These are phyloP conservation scores for Listronotus bonariensis DNA, from an alignment of 1,140 invertebrate genomes.

Conservation along the genomic window DNA sequence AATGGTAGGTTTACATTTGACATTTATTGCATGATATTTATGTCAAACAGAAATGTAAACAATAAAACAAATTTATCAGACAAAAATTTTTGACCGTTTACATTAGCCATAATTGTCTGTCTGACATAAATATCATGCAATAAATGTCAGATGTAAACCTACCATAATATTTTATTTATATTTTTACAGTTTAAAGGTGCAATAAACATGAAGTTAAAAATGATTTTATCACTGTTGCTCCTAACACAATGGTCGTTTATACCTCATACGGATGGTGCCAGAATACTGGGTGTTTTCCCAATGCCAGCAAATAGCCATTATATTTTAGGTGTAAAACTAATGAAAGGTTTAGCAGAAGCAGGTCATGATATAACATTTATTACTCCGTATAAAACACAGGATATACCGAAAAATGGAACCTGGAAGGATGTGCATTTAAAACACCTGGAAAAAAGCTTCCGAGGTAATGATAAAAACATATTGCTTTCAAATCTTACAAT, in stretches of 20 bases:
- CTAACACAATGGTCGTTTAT: not conserved
- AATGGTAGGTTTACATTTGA: too few relatives aligned
- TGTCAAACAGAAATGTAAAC: too few relatives aligned
- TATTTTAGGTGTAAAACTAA: constrained; percentile 59
- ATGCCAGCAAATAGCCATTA: constrained; percentile 62
- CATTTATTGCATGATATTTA: too few relatives aligned
- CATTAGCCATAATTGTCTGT: too few relatives aligned
- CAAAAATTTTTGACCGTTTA: too few relatives aligned
- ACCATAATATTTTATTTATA: too few relatives aligned
- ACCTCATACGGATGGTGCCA: constrained; percentile 14
- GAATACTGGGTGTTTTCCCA: constrained; percentile 56
- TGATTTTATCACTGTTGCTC: not conserved
- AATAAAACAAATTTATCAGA: too few relatives aligned
- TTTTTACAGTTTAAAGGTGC: not conserved
- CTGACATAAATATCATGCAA: too few relatives aligned
- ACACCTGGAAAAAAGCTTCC: not conserved
- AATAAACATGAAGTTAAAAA: not conserved
- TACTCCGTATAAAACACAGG: constrained; percentile 59
- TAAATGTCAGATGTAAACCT: too few relatives aligned
- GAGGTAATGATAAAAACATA: too few relatives aligned
- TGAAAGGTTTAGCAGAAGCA: constrained; percentile 60
- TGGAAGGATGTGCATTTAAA: constrained; percentile 5
- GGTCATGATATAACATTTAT: constrained; percentile 65
- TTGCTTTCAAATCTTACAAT: too few relatives aligned
- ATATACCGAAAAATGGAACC: constrained; percentile 54